Evolutionary conservation across 2,113 vertebrate species (phyloP).

Genomic region (Labeo catla): DNA sequence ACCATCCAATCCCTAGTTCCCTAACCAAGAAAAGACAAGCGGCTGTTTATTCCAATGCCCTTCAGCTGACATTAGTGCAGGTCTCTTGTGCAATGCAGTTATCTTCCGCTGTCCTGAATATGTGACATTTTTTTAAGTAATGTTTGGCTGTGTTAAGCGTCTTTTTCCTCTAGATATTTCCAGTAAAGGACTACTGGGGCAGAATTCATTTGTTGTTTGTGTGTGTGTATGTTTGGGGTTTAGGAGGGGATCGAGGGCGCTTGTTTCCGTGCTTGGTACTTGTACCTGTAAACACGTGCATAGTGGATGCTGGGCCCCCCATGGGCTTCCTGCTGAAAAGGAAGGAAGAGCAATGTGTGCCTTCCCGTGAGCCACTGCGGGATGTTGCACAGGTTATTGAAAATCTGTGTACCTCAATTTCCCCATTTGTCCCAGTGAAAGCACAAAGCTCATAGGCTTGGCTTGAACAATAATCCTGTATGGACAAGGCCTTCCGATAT

Average conservation of each 20-base stretch:
- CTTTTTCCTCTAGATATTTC: conserved; percentile 70
- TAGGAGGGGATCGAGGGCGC: not conserved
- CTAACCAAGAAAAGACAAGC: conserved; percentile 62
- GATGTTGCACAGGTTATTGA: conserved; percentile 75
- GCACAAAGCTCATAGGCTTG: conserved; percentile 75
- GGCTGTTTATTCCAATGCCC: conserved; percentile 76
- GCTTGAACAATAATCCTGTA: conserved; percentile 83
- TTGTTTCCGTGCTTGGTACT: conserved; percentile 29
- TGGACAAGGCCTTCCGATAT: conserved; percentile 77
- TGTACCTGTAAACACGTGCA: conserved; percentile 76
- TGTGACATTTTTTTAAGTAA: conserved; percentile 71
- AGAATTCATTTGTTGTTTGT: conserved; percentile 14
- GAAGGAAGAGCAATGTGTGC: conserved; percentile 63
- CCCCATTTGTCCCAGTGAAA: conserved; percentile 84
- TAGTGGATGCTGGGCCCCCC: conserved; percentile 13
- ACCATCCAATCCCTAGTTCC: conserved; percentile 46
- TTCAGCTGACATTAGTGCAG: conserved; percentile 76
- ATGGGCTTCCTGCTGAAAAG: conserved; percentile 70
- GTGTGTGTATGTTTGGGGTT: conserved; percentile 30
- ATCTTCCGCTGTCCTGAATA: conserved; percentile 73
- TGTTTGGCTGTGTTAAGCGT: conserved; percentile 64
- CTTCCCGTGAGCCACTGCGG: conserved; percentile 67
- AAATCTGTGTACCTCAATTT: conserved; percentile 79
- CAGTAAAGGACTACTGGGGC: conserved; percentile 73
- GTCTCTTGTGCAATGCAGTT: conserved; percentile 76